phyloP scores from a whole-genome alignment of 2,797 vertebrate genomes.

The Corythornis leucogaster region DNA sequence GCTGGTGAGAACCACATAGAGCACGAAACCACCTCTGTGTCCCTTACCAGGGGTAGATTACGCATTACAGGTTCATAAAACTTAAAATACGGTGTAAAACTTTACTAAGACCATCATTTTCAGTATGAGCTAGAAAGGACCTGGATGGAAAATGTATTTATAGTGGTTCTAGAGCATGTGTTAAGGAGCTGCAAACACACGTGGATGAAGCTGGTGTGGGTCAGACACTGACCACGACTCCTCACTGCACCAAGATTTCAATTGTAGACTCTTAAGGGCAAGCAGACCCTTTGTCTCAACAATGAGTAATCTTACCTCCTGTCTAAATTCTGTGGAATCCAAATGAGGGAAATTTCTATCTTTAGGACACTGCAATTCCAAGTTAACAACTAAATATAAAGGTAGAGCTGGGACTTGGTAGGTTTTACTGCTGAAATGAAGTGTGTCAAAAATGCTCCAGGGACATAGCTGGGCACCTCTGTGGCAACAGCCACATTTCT shows the following conservation, averaged over 20 bases:
- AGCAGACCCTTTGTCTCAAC: not conserved
- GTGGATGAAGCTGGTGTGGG: not conserved
- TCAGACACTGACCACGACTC: not conserved
- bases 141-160: slow-evolving; percentile 19
- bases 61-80: not conserved
- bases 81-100: not conserved
- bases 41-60: slow-evolving; percentile 34
- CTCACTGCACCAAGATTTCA: not conserved
- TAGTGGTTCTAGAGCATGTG: slow-evolving; percentile 5
- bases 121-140: not conserved
- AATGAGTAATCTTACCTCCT: not conserved
- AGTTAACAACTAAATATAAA: not conserved
- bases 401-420: not conserved
- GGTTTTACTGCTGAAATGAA: not conserved
- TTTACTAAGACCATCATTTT: slow-evolving; percentile 32
- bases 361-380: not conserved
- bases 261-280: not conserved
- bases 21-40: not conserved
- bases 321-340: not conserved
- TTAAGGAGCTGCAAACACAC: not conserved
- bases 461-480: not conserved
- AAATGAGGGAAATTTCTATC: not conserved
- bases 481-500: not conserved
- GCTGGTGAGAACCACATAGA: not conserved
- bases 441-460: not conserved